Evolutionary conservation across 1,140 invertebrate genomes (phyloP).

Genomic region (Octopus bimaculoides): DNA sequence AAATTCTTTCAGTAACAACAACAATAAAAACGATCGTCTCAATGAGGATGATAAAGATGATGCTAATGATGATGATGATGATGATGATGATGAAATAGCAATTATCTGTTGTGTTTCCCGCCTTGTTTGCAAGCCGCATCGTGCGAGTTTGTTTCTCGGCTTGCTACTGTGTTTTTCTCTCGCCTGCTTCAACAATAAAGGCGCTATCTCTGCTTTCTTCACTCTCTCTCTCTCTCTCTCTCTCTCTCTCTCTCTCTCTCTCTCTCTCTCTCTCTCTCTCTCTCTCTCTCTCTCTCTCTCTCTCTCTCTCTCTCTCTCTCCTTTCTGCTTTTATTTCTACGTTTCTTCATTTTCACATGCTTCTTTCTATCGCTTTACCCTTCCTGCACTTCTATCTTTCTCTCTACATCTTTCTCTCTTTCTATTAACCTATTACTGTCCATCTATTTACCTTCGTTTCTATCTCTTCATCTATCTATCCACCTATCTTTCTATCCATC

Average conservation of each 20-base stretch:
- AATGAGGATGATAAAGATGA: too few species aligned
- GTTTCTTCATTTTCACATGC: background rate
- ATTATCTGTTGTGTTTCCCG: background rate
- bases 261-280: conserved; percentile 15
- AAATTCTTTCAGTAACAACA: too few species aligned
- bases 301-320: background rate
- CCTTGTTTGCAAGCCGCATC: background rate
- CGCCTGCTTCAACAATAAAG: background rate
- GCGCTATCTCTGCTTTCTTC: background rate
- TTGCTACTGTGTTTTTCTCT: background rate
- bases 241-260: conserved; percentile 4
- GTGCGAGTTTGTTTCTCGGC: background rate
- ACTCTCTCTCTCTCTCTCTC: background rate
- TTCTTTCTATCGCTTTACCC: background rate
- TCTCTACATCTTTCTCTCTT: background rate
- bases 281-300: conserved; percentile 6
- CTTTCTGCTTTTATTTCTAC: background rate
- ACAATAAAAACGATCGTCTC: too few species aligned
- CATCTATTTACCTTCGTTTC: background rate
- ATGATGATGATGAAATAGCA: background rate
- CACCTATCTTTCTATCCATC: background rate
- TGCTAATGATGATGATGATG: too few species aligned
- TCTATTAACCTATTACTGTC: background rate
- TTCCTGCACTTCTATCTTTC: background rate
- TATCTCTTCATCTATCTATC: background rate